Evolutionary conservation across 2,797 vertebrate genomes (phyloP), one percentile per base, ranked within the genome.

Genomic region (Pseudomugil gertrudae): DNA sequence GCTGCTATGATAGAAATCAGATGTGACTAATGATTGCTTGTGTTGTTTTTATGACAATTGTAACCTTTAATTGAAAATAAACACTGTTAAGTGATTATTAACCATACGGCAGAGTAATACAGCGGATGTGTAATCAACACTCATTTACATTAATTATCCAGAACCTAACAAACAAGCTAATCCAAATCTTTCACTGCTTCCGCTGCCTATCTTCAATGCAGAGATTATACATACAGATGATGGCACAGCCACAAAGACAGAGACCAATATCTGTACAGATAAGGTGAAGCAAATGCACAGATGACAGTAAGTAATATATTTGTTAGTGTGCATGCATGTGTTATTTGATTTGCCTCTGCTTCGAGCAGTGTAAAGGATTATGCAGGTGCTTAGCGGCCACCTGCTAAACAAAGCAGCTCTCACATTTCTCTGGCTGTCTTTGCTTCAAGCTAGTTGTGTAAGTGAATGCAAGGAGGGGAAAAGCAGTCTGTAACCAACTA

Each of bases 131-230:
- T 66, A 69, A 74, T 57, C 60, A 48, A 48, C 47, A 51, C 7
- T 76, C 56, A 83, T 81, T 76, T 51, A 48, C 53, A 69, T 69
- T 36, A 72, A 60, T 85, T 76, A 80, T 51, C 38, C 29, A 48
- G 21, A 30, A 43, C 52, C 24, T 67, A 43, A 9, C 35, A 61
- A 68, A 61, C 45, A 54, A 69, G 27, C 58, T 57, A 55, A 66
- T 69, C 61, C 45, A 57, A 56, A 61, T 64, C 56, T 61, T 60
- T 67, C 43, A 13, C 36, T 59, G 63, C 21, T 48, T 50, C 33
- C 0, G 0, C 60, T 63, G 36, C 58, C 53, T 36, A 58, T 57
- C 30, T 57, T 38, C 64, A 21, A 51, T 60, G 45, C 23, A 56
- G 3, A 4, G 33, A 66, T 68, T 52, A 51, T 63, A 26, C 59